Evolutionary conservation across 2,113 vertebrate species (phyloP).

Genomic region (Stomatorhinus ivindoensis): DNA sequence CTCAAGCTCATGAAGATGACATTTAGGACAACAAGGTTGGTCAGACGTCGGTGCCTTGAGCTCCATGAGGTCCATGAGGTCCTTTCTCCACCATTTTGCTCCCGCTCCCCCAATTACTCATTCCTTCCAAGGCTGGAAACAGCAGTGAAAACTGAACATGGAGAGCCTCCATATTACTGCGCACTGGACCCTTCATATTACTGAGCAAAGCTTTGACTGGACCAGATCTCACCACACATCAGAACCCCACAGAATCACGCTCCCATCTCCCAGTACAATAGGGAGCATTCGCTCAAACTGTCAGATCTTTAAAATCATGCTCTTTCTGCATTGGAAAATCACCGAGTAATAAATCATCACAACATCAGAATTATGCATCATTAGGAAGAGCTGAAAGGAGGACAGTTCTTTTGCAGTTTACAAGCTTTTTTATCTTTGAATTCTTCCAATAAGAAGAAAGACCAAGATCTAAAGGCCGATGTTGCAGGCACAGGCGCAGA

Average conservation of each 20-base stretch:
- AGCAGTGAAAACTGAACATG: not conserved
- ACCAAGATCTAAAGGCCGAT: not conserved
- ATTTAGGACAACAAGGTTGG: not conserved
- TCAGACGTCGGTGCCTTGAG: not conserved
- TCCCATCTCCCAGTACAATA: not conserved
- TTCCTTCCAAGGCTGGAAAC: not conserved
- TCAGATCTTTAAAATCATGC: not conserved
- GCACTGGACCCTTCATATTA: not conserved
- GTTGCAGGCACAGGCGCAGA: too few species aligned
- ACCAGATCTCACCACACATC: not conserved
- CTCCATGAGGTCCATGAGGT: not conserved
- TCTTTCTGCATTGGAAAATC: not conserved
- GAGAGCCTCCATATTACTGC: not conserved
- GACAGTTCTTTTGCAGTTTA: not conserved
- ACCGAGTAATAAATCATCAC: not conserved
- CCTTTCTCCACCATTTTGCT: not conserved
- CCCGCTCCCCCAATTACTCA: not conserved
- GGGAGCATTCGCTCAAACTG: not conserved
- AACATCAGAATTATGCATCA: not conserved
- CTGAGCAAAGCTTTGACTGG: not conserved
- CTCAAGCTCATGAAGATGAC: not conserved
- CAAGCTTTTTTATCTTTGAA: not conserved
- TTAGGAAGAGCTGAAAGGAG: not conserved
- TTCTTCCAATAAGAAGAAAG: not conserved
- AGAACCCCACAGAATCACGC: not conserved